Evolutionary conservation across 1,140 invertebrate genomes (phyloP).

Genomic region (Leptinotarsa defecta): DNA sequence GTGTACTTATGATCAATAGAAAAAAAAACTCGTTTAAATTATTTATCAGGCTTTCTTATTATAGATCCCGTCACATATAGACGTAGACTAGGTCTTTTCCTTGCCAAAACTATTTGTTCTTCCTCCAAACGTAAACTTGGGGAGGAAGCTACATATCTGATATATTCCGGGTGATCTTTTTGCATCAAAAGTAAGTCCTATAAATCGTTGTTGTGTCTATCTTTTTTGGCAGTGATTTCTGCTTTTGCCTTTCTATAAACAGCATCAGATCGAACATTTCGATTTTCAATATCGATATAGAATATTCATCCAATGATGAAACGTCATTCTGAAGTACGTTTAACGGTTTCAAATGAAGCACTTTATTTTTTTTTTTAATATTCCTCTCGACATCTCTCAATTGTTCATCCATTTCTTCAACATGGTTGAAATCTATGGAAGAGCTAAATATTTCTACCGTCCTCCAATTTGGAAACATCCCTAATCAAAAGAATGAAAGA

Average conservation of each 20-base stretch:
- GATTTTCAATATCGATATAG: background rate
- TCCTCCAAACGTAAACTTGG: slow-evolving; percentile 8
- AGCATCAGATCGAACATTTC: slow-evolving; percentile 4
- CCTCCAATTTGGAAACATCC: background rate
- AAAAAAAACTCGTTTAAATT: background rate
- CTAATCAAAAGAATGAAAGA: background rate
- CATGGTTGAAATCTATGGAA: slow-evolving; percentile 2
- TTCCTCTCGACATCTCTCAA: slow-evolving; percentile 3
- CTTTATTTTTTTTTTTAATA: background rate
- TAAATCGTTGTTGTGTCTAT: slow-evolving; percentile 9
- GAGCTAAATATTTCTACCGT: background rate
- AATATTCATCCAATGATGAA: background rate
- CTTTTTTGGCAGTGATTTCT: background rate
- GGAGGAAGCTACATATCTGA: slow-evolving; percentile 3
- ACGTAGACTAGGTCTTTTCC: background rate
- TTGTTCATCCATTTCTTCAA: background rate
- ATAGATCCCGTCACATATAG: slow-evolving; percentile 9
- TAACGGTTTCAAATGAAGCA: background rate
- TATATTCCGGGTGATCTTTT: background rate
- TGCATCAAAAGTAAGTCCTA: slow-evolving; percentile 7
- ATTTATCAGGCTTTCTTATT: background rate
- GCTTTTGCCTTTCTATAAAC: slow-evolving; percentile 1
- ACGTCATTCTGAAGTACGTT: slow-evolving; percentile 1
- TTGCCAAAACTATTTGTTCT: slow-evolving; percentile 4
- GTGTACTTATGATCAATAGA: too few species aligned